Conservation (phyloP, 1,140 invertebrate genomes). For the Ditylenchus dipsaci region DNA sequence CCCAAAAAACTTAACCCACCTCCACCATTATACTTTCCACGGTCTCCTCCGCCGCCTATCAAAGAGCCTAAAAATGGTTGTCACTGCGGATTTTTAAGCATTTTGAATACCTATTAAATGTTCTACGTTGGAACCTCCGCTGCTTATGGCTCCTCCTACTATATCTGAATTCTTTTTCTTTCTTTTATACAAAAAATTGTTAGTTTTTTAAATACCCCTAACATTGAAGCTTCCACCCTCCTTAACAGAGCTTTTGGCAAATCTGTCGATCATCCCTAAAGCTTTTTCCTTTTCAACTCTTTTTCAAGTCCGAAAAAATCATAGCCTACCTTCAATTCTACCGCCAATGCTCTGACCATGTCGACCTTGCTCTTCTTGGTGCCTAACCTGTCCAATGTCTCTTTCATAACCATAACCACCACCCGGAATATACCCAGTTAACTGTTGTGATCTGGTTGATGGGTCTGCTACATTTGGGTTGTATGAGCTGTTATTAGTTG, state of each 20-base stretch:
- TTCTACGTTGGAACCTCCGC: background rate
- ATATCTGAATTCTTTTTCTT: slow-evolving; percentile 4
- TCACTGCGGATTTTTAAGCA: background rate
- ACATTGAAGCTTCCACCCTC: background rate
- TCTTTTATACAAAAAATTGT: background rate
- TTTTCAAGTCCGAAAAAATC: background rate
- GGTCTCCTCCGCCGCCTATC: slow-evolving; percentile 35
- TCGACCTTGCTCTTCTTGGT: no score
- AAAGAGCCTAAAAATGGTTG: slow-evolving; percentile 6
- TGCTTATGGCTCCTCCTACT: slow-evolving; percentile 14
- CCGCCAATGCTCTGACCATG: no score
- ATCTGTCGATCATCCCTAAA: background rate
- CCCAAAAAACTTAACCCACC: slow-evolving; percentile 21
- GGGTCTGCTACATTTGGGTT: no score
- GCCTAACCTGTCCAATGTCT: no score
- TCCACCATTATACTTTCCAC: slow-evolving; percentile 33
- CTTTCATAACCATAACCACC: no score
- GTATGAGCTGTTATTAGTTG: no score
- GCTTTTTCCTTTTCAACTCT: no score
- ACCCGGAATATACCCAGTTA: no score
- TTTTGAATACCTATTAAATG: background rate
- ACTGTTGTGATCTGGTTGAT: no score
- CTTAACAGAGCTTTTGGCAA: background rate
- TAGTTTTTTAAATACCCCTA: background rate
- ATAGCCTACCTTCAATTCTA: no score